Conservation (phyloP, 2,113 vertebrate genomes). For the rabbit (Oryctolagus cuniculus) region mOryCun1.1 NC_091445.1:23182501-23183000, state of each 20-base stretch:
- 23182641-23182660: background rate
- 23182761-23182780: background rate
- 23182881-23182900: background rate
- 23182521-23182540: background rate
- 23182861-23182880: background rate
- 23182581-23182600: background rate
- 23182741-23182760: background rate
- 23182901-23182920: background rate
- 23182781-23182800: background rate
- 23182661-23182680: background rate
- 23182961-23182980: background rate
- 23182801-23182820: background rate
- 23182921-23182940: background rate
- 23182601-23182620: background rate
- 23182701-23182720: background rate
- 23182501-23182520: constrained; percentile 6
- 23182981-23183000: background rate
- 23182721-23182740: background rate
- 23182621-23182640: background rate
- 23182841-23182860: background rate
- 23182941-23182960: background rate
- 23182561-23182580: background rate
- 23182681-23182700: background rate
- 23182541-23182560: fast-evolving
- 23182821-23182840: background rate